Evolutionary conservation across 2,888 invertebrate genomes (phyloP).

Genomic region (Tinea semifulvella): DNA sequence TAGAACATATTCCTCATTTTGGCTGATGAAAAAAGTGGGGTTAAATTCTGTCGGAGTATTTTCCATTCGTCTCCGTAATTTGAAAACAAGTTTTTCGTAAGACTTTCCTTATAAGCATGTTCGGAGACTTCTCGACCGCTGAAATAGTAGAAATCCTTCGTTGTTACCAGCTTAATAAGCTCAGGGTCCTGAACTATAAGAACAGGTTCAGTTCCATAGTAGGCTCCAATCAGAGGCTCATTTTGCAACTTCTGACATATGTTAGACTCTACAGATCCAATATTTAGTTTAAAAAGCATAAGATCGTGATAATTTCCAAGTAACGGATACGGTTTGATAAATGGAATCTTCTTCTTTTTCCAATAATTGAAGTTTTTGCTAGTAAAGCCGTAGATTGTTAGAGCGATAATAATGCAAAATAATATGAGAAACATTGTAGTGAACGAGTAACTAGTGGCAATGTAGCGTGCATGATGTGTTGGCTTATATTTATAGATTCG

Average conservation of each 20-base stretch:
- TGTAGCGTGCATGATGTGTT: background rate
- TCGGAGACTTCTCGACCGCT: conserved; percentile 34
- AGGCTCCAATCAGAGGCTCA: conserved; percentile 37
- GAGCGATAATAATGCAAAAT: background rate
- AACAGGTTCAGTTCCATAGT: conserved; percentile 38
- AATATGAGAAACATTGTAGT: conserved; percentile 9
- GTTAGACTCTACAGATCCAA: conserved; percentile 25
- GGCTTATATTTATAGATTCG: conserved; percentile 1
- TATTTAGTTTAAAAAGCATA: conserved; percentile 29
- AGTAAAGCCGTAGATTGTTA: conserved; percentile 16
- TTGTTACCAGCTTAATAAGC: conserved; percentile 33
- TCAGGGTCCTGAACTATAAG: conserved; percentile 40
- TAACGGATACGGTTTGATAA: conserved; percentile 28
- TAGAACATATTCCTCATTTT: conserved; percentile 50
- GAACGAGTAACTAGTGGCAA: background rate
- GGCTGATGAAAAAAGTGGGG: conserved; percentile 38
- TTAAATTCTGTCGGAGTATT: conserved; percentile 38
- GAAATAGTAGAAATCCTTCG: conserved; percentile 44
- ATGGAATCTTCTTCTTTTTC: conserved; percentile 32
- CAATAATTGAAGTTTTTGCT: conserved; percentile 33
- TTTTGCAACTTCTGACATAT: conserved; percentile 33
- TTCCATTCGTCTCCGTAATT: conserved; percentile 41
- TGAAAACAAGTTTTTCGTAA: conserved; percentile 33
- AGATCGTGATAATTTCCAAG: conserved; percentile 38
- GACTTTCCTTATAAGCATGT: conserved; percentile 29